phyloP scores from a whole-genome alignment of 2,113 vertebrate species.

The Heterochromis multidens region DNA sequence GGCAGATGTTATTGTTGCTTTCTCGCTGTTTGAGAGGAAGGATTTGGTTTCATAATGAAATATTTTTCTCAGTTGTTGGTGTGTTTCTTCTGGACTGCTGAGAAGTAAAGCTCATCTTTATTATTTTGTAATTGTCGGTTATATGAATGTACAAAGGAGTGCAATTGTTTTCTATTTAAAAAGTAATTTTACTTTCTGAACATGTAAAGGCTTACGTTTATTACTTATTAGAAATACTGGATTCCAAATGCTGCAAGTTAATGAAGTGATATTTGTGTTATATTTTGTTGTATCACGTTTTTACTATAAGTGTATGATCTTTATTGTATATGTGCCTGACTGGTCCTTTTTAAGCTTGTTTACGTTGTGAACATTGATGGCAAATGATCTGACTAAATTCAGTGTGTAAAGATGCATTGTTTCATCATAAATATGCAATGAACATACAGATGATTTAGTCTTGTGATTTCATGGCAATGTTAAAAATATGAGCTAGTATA shows the following conservation, averaged over 20 bases:
- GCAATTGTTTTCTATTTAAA: slow-evolving; percentile 79
- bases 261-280: slow-evolving; percentile 68
- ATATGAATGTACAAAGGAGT: slow-evolving; percentile 81
- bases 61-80: slow-evolving; percentile 58
- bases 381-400: slow-evolving; percentile 56
- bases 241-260: slow-evolving; percentile 73
- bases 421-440: slow-evolving; percentile 10
- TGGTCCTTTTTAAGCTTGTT: slow-evolving; percentile 55
- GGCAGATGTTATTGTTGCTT: slow-evolving; percentile 54
- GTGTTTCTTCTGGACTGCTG: slow-evolving; percentile 67
- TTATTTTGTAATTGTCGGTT: slow-evolving; percentile 58
- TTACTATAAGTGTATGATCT: slow-evolving; percentile 53
- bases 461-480: not conserved
- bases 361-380: slow-evolving; percentile 58
- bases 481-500: not conserved
- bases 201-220: slow-evolving; percentile 70
- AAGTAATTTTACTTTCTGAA: slow-evolving; percentile 54
- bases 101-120: slow-evolving; percentile 56
- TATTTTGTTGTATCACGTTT: slow-evolving; percentile 65
- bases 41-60: slow-evolving; percentile 74
- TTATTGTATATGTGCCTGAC: slow-evolving; percentile 59
- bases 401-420: slow-evolving; percentile 38
- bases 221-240: slow-evolving; percentile 71
- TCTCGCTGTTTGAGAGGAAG: slow-evolving; percentile 67
- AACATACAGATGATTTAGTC: not conserved